Evolutionary conservation across 1,140 invertebrate genomes (phyloP).

Genomic region (Goniozus legneri): DNA sequence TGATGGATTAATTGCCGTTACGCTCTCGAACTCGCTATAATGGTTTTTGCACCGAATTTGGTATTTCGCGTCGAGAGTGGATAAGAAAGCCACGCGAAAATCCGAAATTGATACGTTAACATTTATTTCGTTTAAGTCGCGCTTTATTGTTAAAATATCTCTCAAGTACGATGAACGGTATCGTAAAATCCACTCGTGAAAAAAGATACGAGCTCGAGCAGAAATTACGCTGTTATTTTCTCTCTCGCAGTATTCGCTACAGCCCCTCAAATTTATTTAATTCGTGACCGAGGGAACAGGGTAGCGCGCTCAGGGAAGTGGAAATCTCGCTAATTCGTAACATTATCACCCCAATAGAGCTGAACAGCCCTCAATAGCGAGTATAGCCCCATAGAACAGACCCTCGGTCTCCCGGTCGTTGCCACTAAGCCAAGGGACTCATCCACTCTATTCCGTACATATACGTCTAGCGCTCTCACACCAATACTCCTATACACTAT

Average conservation of each 20-base stretch:
- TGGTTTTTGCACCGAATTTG: slow-evolving; percentile 12
- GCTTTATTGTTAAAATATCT: too few relatives aligned
- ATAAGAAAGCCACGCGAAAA: slow-evolving; percentile 1
- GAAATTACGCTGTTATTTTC: background rate
- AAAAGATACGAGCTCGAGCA: background rate
- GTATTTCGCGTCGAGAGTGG: background rate
- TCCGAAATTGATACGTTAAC: too few relatives aligned
- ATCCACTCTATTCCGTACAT: slow-evolving; percentile 28
- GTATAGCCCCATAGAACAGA: slow-evolving; percentile 31
- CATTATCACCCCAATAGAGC: slow-evolving; percentile 48
- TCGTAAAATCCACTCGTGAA: too few relatives aligned
- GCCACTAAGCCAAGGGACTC: slow-evolving; percentile 37
- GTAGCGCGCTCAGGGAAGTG: slow-evolving; percentile 24
- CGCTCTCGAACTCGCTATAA: slow-evolving; percentile 18
- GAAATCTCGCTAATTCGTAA: slow-evolving; percentile 49
- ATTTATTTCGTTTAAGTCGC: too few relatives aligned
- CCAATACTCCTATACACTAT: slow-evolving; percentile 7
- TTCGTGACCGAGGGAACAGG: slow-evolving; percentile 17
- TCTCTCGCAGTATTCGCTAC: background rate
- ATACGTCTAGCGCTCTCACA: slow-evolving; percentile 16
- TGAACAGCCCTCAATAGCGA: slow-evolving; percentile 38
- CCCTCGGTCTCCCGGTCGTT: slow-evolving; percentile 25
- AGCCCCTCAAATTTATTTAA: slow-evolving; percentile 29
- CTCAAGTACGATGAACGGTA: too few relatives aligned
- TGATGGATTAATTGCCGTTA: slow-evolving; percentile 49